Evolutionary conservation across 2,888 invertebrate species (phyloP).

Genomic region (Drosophila demipolita): DNA sequence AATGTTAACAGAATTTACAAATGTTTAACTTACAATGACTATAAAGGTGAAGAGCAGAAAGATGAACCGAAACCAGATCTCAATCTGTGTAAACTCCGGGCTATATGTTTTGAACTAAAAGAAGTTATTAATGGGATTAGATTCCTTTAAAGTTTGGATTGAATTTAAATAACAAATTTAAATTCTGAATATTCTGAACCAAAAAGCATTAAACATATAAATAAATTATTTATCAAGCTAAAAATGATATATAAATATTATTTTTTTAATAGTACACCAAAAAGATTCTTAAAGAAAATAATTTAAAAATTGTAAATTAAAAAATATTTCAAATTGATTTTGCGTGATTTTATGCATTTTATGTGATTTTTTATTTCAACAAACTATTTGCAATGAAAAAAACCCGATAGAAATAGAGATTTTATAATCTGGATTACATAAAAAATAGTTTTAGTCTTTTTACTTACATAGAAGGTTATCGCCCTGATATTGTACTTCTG

Average conservation of each 20-base stretch:
- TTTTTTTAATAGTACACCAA: not conserved
- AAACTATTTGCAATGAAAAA: not conserved
- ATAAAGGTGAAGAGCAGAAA: slow-evolving; percentile 95
- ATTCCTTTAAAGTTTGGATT: not conserved
- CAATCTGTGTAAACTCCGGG: slow-evolving; percentile 97
- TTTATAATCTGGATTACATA: not conserved
- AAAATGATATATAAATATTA: not conserved
- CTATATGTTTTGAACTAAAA: slow-evolving; percentile 97
- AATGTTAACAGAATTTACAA: accelerated
- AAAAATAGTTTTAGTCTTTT: not conserved
- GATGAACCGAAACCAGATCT: slow-evolving; percentile 98
- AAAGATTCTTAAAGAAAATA: not conserved
- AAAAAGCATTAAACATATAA: not conserved
- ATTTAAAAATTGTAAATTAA: not conserved
- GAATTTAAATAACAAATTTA: not conserved
- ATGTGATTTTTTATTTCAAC: no score
- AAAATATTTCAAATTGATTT: not conserved
- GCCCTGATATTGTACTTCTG: slow-evolving; percentile 93
- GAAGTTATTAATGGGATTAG: not conserved
- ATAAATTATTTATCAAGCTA: not conserved
- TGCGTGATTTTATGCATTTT: not conserved
- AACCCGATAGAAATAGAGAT: not conserved
- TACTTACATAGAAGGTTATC: slow-evolving; percentile 93
- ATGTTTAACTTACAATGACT: slow-evolving; percentile 90
- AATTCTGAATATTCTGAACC: not conserved